Conservation (phyloP, 2,113 vertebrate genomes). For the Phylloscopus trochilus region DNA sequence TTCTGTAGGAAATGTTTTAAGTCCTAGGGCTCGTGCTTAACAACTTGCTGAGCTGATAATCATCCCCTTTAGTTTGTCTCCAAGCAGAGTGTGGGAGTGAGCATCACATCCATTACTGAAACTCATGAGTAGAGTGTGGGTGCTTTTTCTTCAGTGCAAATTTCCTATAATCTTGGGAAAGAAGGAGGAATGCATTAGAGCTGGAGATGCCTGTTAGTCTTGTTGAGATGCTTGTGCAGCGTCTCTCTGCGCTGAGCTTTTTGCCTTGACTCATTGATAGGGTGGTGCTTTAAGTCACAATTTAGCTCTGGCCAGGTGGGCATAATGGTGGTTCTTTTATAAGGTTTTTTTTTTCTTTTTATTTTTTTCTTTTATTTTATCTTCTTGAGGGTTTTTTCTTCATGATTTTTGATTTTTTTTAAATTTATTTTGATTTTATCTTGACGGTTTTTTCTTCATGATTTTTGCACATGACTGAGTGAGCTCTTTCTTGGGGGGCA, state of each 20-base stretch:
- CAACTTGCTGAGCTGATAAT: not conserved
- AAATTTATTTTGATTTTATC: too few relatives aligned
- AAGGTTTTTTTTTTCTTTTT: rapidly evolving
- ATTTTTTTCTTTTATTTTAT: too few relatives aligned
- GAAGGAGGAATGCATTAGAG: not conserved
- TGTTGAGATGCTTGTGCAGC: not conserved
- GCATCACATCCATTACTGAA: not conserved
- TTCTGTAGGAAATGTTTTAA: not conserved
- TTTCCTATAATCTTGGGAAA: not conserved
- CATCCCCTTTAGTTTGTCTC: not conserved
- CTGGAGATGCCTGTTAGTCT: not conserved
- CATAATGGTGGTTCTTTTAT: not conserved
- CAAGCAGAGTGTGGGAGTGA: not conserved
- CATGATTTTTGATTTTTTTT: too few relatives aligned
- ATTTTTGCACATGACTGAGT: not conserved
- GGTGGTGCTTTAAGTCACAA: not conserved
- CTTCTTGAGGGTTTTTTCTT: not conserved
- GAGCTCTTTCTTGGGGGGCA: not conserved
- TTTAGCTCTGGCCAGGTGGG: not conserved
- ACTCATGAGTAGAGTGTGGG: not conserved
- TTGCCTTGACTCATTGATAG: not conserved
- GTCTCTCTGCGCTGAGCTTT: not conserved
- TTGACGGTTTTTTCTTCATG: not conserved
- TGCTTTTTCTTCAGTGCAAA: not conserved
- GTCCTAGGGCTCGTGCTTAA: not conserved